These are phyloP conservation scores for Rhinopomastus cyanomelas DNA, from an alignment of 2,113 vertebrate genomes.

Conservation along the genomic window DNA sequence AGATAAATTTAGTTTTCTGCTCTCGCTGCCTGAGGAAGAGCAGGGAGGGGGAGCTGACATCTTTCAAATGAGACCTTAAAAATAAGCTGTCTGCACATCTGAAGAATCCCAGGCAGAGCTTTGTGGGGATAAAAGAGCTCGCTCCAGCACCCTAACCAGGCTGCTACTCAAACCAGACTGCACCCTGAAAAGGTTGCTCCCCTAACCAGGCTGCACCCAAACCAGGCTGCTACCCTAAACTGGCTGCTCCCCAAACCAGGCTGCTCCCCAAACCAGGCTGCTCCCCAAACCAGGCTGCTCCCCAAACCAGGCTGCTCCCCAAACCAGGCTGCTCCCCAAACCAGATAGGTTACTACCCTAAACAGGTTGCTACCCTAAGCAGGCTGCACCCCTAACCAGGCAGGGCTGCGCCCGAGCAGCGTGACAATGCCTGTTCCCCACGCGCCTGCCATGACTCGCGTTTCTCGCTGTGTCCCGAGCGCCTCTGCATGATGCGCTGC, in stretches of 20 bases:
- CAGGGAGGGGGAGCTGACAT: slow-evolving; percentile 59
- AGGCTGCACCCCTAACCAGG: too few species aligned
- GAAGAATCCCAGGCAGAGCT: slow-evolving; percentile 29
- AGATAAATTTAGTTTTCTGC: slow-evolving; percentile 63
- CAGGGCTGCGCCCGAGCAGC: not conserved
- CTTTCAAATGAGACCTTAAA: slow-evolving; percentile 64
- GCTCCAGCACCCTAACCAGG: not conserved
- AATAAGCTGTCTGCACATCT: slow-evolving; percentile 41
- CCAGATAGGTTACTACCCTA: not conserved
- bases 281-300: not conserved
- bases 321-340: not conserved
- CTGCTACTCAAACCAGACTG: not conserved
- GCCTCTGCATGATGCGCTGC: not conserved
- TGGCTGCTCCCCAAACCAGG: not conserved
- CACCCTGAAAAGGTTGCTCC: not conserved
- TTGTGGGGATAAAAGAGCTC: not conserved
- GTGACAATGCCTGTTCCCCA: not conserved
- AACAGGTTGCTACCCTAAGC: not conserved
- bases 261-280: not conserved
- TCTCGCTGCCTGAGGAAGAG: slow-evolving; percentile 47
- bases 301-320: not conserved
- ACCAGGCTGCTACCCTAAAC: not conserved
- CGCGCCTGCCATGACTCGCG: not conserved
- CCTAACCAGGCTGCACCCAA: not conserved
- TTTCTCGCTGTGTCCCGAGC: not conserved